Evolutionary conservation across 2,888 invertebrate species (phyloP).

Genomic region (Meteorus colon): DNA sequence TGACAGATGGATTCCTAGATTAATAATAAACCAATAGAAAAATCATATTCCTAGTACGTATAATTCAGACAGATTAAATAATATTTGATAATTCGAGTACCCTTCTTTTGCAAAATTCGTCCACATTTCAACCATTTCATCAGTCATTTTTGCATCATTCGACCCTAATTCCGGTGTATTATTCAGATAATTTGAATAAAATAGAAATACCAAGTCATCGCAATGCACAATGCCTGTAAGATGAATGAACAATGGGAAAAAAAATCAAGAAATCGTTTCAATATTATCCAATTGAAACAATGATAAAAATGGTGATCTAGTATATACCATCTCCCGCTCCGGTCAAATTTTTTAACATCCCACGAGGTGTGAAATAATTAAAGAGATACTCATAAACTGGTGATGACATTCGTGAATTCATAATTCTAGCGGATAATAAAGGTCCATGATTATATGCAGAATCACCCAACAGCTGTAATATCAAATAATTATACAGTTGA

Average conservation of each 20-base stretch:
- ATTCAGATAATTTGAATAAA: conserved; percentile 69
- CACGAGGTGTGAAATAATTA: conserved; percentile 57
- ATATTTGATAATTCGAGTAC: conserved; percentile 58
- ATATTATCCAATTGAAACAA: neutral
- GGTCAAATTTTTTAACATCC: conserved; percentile 60
- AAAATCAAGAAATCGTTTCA: neutral
- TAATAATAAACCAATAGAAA: conserved; percentile 7
- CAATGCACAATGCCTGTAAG: conserved; percentile 72
- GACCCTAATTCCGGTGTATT: conserved; percentile 66
- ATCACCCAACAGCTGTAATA: conserved; percentile 47
- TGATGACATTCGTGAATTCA: conserved; percentile 57
- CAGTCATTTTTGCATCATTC: conserved; percentile 66
- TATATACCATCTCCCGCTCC: conserved; percentile 56
- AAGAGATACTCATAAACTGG: conserved; percentile 65
- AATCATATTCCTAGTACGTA: too few relatives aligned
- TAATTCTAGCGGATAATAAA: conserved; percentile 57
- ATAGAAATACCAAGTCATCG: conserved; percentile 74
- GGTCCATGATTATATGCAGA: conserved; percentile 53
- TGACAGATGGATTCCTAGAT: conserved; percentile 70
- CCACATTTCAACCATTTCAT: conserved; percentile 73
- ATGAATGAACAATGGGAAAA: neutral
- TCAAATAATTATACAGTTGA: neutral
- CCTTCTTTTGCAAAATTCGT: conserved; percentile 73
- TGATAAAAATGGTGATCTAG: neutral
- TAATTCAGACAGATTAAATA: too few relatives aligned